Evolutionary conservation across 64 coral and sea anemone species (phyloP).

Genomic region (Exaiptasia diaphana): DNA sequence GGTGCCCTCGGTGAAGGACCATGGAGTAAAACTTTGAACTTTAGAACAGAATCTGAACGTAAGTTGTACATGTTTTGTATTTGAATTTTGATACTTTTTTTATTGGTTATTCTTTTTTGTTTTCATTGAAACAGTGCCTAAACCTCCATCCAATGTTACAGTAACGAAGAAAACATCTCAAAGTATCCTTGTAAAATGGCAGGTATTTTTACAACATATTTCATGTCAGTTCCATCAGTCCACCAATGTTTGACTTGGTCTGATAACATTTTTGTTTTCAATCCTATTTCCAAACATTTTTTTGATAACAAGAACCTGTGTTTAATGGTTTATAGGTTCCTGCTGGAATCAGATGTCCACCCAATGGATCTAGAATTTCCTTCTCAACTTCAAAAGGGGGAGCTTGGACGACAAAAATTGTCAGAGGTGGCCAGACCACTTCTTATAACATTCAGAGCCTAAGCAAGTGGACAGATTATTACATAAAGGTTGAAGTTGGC

Average conservation of each 20-base stretch:
- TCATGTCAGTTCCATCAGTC: too few species aligned
- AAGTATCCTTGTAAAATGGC: too few species aligned
- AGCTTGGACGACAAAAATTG: background rate
- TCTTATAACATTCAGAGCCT: background rate
- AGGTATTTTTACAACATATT: background rate
- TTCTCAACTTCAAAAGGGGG: background rate
- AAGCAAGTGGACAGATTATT: constrained; percentile 24
- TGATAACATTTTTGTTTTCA: too few species aligned
- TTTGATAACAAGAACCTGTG: too few species aligned
- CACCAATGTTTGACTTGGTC: too few species aligned
- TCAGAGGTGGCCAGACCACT: background rate
- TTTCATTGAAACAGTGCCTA: too few species aligned
- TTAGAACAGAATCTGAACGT: constrained; percentile 56
- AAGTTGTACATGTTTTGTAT: background rate
- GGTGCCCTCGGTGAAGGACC: constrained; percentile 18
- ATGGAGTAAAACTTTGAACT: constrained; percentile 5
- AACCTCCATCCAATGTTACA: too few species aligned
- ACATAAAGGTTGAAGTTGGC: constrained; percentile 34
- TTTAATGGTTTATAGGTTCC: background rate
- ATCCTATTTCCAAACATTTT: too few species aligned
- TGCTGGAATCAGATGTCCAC: constrained; percentile 3
- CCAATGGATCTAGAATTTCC: constrained; percentile 29
- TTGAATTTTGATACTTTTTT: background rate
- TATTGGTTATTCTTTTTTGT: too few species aligned
- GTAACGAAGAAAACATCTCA: too few species aligned